Base-by-base conservation (phyloP, 1,140 invertebrate genomes). In the Chlorops oryzae region DNA sequence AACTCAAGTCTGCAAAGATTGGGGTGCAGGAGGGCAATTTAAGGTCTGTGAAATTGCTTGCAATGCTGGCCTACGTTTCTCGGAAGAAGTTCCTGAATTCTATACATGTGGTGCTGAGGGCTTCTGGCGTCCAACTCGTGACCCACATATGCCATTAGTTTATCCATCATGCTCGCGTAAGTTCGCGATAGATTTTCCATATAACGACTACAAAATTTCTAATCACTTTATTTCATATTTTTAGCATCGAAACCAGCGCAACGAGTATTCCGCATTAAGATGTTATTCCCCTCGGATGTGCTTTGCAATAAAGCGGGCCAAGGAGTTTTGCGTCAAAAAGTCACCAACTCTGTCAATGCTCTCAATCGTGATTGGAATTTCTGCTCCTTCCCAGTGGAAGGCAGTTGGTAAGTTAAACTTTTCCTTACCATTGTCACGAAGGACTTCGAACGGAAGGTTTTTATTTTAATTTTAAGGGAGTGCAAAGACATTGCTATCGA, bases 31-130 rank as follows among this genome's bases (percentile, higher is more conserved):
- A 38, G 88, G 91, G n/a, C 89, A 93, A 63, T 96, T 94, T 74
- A 92, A 93, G 72, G 67, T 70, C 18, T 96, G 86, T 73, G 91
- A 90, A 65, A 93, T 96, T 48, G 75, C 82, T 47, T 96, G 94
- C 62, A 88, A 92, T 56, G 64, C 82, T 32, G 91, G 91, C 12
- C 75, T 92, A 1, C 80, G 88, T 56, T 97, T 97, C 74, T 92
- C 92, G 1, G 87, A 93, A 69, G 80, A 82, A 39, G 87, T 96
- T 25, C 91, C 93, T 1, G 88, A 90, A 57, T 97, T 96, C 76
- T 97, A 96, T 64, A 94, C 92, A 5, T 97, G 94, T 69, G 93
- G 92, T 13, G 90, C 90, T 47, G 93, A 97, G 81, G 93, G 93
- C 28, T 93, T 93, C 72, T 97, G 93, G 93, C 78, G 91, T 56